Evolutionary conservation across 2,888 invertebrate genomes (phyloP), one percentile per base, ranked within the genome.

Genomic region (Tetranychus piercei): DNA sequence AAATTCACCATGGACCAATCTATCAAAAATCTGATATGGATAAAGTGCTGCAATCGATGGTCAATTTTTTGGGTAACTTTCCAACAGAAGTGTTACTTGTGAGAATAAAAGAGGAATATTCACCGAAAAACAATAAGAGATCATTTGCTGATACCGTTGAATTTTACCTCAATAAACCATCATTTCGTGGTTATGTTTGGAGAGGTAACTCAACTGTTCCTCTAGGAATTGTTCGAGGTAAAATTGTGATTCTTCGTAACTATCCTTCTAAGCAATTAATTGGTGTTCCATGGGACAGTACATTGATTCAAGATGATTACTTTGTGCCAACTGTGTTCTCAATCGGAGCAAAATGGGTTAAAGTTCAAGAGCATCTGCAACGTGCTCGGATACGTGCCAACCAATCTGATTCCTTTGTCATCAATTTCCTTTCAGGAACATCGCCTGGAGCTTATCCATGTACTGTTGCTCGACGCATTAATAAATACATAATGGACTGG

Each of bases 271-370:
- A 34, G 3, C 64, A 44, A 6, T 15, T 20, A 22, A 15, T 66
- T 55, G 75, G 75, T 18, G 43, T 72, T n/a, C 73, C 66, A 44
- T 75, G 67, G 22, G 22, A 18, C 4, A 44, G 43, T 20, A 34
- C 69, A 9, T 23, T 45, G 20, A 75, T 73, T 67, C 75, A 75
- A 72, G 75, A 75, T 34, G 73, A 75, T 22, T 75, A 64, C 55
- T 23, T 43, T 20, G 15, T 75, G 23, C 22, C 45, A n/a, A 66
- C 75, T 22, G 65, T 73, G 18, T 73, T 20, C n/a, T 18, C 15
- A 15, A 45, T 75, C 5, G 55, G 66, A 9, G 15, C 8, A 2
- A 75, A 75, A 64, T 75, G 75, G 75, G 9, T 44, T 20, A 67
- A 73, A 55, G 64, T 75, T 6, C 66, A 73, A 34, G 20, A 66